These are phyloP conservation scores for Netelia fuscicornis DNA, from an alignment of 2,888 invertebrate species.

Conservation along the genomic window DNA sequence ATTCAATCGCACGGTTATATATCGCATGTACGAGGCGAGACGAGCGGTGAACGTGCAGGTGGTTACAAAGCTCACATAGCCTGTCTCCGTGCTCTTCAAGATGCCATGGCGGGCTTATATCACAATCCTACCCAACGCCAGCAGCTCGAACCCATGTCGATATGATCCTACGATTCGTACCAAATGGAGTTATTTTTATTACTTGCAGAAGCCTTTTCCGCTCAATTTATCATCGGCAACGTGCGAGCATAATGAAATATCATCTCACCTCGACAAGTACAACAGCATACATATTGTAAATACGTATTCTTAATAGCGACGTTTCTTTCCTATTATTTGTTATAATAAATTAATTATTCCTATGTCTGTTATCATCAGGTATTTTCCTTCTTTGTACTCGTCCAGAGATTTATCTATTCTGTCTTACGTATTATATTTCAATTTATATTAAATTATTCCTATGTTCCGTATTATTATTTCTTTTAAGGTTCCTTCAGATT, in stretches of 20 bases:
- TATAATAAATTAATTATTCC: too few species aligned
- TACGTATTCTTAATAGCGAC: too few species aligned
- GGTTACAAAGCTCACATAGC: conserved; percentile 94
- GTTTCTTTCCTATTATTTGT: too few species aligned
- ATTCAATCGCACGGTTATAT: conserved; percentile 90
- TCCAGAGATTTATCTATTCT: too few species aligned
- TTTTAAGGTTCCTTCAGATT: too few species aligned
- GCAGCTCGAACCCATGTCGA: conserved; percentile 71
- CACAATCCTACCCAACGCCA: conserved; percentile 79
- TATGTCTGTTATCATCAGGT: too few species aligned
- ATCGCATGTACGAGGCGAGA: conserved; percentile 91
- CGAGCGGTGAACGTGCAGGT: conserved; percentile 92
- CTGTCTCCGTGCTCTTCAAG: conserved; percentile 94
- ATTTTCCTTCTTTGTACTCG: too few species aligned
- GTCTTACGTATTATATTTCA: too few species aligned
- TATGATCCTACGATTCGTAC: conserved; percentile 69
- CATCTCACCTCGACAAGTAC: too few species aligned
- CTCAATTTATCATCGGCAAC: not conserved
- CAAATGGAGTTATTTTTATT: conserved; percentile 14
- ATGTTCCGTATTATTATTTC: too few species aligned
- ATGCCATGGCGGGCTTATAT: conserved; percentile 93
- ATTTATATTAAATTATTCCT: too few species aligned
- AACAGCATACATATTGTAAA: too few species aligned
- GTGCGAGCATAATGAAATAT: not conserved
- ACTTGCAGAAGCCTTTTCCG: not conserved